phyloP scores from a whole-genome alignment of 2,888 invertebrate genomes.

The Lottia scabra region DNA sequence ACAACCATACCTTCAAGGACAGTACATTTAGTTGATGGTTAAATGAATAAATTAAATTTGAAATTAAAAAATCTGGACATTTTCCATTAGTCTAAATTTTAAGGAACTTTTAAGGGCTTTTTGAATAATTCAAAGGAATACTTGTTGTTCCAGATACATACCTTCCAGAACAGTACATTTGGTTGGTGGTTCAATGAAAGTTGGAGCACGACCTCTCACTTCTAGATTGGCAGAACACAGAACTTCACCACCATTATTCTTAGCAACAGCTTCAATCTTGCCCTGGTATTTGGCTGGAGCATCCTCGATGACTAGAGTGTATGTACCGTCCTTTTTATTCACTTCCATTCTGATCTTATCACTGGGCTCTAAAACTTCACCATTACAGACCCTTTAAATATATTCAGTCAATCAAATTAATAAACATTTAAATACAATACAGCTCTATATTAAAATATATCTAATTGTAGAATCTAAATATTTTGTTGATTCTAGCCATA shows the following conservation, averaged over 20 bases:
- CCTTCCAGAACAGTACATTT: conserved; percentile 68
- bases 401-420: no score
- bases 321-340: conserved; percentile 71
- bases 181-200: conserved; percentile 63
- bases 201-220: conserved; percentile 66
- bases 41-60: no score
- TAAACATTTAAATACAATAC: no score
- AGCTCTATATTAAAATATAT: no score
- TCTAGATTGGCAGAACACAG: conserved; percentile 71
- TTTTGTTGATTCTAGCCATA: no score
- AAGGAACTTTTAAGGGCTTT: no score
- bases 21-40: no score
- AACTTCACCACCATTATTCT: conserved; percentile 79
- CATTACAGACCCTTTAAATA: conserved; percentile 57
- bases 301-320: conserved; percentile 77
- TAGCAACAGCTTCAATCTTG: conserved; percentile 78
- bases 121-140: no score
- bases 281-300: conserved; percentile 83
- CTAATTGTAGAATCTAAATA: no score
- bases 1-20: no score
- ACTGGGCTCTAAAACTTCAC: conserved; percentile 58
- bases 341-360: conserved; percentile 55
- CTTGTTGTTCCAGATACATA: conserved; percentile 18
- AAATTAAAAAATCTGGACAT: no score
- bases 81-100: no score